phyloP scores from a whole-genome alignment of 2,888 invertebrate species.

The Tillus elongatus region DNA sequence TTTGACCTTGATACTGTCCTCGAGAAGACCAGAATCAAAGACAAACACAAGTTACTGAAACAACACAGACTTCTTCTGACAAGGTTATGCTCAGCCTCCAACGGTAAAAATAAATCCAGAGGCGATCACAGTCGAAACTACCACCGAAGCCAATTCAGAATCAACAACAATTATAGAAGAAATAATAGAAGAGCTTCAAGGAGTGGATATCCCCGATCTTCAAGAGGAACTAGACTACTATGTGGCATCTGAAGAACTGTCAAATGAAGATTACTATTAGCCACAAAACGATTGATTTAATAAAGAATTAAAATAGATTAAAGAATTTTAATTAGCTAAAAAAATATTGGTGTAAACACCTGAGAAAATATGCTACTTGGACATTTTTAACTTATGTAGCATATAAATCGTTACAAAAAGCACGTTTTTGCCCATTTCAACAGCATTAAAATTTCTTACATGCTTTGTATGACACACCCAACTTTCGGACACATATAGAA shows the following conservation, averaged over 20 bases:
- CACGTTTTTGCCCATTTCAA: too few species aligned
- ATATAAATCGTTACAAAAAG: too few species aligned
- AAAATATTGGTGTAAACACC: too few species aligned
- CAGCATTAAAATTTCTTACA: too few species aligned
- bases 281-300: not conserved
- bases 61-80: constrained; percentile 31
- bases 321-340: too few species aligned
- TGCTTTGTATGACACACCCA: too few species aligned
- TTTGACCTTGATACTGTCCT: constrained; percentile 52
- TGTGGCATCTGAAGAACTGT: constrained; percentile 30
- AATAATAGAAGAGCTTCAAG: constrained; percentile 27
- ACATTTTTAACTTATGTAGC: too few species aligned
- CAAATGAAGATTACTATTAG: constrained; percentile 30
- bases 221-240: constrained; percentile 24
- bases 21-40: constrained; percentile 47
- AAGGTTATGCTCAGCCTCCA: too few species aligned
- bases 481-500: too few species aligned
- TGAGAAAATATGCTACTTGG: too few species aligned
- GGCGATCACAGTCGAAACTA: constrained; percentile 18
- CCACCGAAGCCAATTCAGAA: constrained; percentile 4
- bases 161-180: constrained; percentile 10
- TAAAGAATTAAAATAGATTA: too few species aligned
- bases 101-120: constrained; percentile 31
- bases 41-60: constrained; percentile 35
- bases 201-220: constrained; percentile 19